phyloP scores from a whole-genome alignment of 2,888 invertebrate species.

The Ferrisia virgata region DNA sequence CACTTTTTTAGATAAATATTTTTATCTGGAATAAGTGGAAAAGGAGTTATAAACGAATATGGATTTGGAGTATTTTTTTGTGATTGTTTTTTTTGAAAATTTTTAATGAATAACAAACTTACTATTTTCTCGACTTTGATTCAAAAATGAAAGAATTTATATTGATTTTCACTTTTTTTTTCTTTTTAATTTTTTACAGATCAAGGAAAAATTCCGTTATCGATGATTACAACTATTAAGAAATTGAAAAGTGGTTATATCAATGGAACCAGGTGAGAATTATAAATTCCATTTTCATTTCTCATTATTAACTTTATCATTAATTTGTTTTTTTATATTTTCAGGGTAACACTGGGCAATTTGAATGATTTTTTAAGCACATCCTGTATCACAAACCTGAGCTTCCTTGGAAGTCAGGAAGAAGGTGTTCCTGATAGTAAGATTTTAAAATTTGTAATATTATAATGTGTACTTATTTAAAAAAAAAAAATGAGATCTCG shows the following conservation, averaged over 20 bases:
- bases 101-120: neutral
- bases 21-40: neutral
- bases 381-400: conserved; percentile 94
- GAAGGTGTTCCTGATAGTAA: conserved; percentile 82
- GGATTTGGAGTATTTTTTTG: neutral
- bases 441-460: conserved; percentile 51
- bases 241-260: conserved; percentile 98
- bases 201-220: conserved; percentile 84
- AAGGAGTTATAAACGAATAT: neutral
- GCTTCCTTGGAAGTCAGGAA: conserved; percentile 89
- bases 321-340: conserved; percentile 44
- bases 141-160: neutral
- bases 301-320: neutral
- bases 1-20: neutral
- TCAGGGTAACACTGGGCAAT: conserved; percentile 87
- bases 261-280: conserved; percentile 76
- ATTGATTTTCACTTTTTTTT: conserved; percentile 12
- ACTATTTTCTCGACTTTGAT: neutral
- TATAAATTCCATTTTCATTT: neutral
- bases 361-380: conserved; percentile 93
- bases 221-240: conserved; percentile 96
- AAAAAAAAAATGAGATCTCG: no score
- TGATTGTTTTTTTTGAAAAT: neutral
- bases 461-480: no score
- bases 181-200: conserved; percentile 59